phyloP scores from a whole-genome alignment of 2,888 invertebrate species.

The Thelaira solivaga region DNA sequence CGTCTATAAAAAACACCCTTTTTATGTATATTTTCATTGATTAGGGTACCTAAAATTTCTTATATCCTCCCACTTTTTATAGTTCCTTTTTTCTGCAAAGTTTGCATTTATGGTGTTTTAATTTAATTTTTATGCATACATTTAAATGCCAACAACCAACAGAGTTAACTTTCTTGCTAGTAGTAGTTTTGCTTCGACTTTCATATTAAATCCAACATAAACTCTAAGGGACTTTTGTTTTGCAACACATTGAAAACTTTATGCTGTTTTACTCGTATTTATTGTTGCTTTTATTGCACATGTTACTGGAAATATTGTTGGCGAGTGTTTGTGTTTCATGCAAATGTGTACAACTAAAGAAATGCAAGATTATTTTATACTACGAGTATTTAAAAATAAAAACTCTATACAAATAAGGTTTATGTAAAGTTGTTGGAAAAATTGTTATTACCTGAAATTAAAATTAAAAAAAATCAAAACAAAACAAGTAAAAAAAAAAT shows the following conservation, averaged over 20 bases:
- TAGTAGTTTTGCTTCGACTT: not conserved
- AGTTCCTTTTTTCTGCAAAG: constrained; percentile 53
- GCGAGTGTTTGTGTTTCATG: not conserved
- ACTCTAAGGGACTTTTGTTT: constrained; percentile 15
- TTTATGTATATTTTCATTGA: too few species aligned
- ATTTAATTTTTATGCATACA: constrained; percentile 59
- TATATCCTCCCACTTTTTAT: too few species aligned
- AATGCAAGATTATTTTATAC: constrained; percentile 15
- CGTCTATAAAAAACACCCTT: too few species aligned
- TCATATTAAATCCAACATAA: constrained; percentile 7
- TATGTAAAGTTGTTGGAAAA: constrained; percentile 55
- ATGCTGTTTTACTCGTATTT: not conserved
- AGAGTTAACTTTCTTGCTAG: constrained; percentile 3
- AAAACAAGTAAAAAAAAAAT: constrained; percentile 9
- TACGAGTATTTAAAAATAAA: constrained; percentile 14
- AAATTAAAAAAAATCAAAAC: constrained; percentile 13
- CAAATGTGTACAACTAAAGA: constrained; percentile 9
- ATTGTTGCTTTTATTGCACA: constrained; percentile 19
- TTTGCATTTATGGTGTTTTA: constrained; percentile 59
- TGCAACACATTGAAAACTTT: constrained; percentile 20
- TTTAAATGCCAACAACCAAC: constrained; percentile 46
- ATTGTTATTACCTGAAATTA: constrained; percentile 52
- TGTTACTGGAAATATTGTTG: constrained; percentile 3
- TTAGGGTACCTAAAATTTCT: not conserved
- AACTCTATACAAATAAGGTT: constrained; percentile 19